Evolutionary conservation across 2,113 vertebrate genomes (phyloP), one percentile per base, ranked within the genome.

Genomic region (Hippocampus comes): DNA sequence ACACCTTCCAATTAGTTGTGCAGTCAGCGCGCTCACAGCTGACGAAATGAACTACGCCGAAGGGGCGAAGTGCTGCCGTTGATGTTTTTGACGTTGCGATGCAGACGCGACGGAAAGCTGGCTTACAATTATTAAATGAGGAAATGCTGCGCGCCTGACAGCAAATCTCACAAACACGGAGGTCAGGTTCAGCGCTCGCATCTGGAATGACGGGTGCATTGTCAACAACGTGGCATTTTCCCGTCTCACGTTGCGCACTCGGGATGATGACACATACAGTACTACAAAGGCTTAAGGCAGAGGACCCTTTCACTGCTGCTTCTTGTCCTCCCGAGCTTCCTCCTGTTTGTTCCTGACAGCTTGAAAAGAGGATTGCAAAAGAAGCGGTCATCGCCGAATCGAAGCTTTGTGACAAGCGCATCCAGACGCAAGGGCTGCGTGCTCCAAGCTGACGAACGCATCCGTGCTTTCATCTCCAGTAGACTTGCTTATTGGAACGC

Each of bases 371-470:
- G 67, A 78, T 77, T 71, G 67, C 71, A 80, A 78, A 68, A 57
- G 77, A 82, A 82, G 85, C 78, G 85, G 78, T 85, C 87, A 85
- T 88, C 84, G 79, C 81, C 72, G 78, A 84, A 43, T 11, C 12
- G 42, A 43, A 43, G 42, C 42, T 43, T 73, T 70, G 59, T 25
- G 41, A 73, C 61, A 11, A 64, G 80, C 82, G 73, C 38, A 1
- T 4, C 60, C 41, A 65, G 80, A 60, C 71, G 75, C 12, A 43
- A 43, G 11, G 11, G 11, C 8, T 11, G 11, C 9, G 11, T 11
- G 11, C 42, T 9, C 41, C 41, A 30, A 30, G 30, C 30, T 4
- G 2, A 30, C 30, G 4, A 8, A 17, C 14, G 53, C 23, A 46
- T 64, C 23, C 30, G 3, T 23, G 12, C 10, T 48, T 23, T 30